phyloP scores from a whole-genome alignment of 1,140 invertebrate genomes.

The Drosophila willistoni region DNA sequence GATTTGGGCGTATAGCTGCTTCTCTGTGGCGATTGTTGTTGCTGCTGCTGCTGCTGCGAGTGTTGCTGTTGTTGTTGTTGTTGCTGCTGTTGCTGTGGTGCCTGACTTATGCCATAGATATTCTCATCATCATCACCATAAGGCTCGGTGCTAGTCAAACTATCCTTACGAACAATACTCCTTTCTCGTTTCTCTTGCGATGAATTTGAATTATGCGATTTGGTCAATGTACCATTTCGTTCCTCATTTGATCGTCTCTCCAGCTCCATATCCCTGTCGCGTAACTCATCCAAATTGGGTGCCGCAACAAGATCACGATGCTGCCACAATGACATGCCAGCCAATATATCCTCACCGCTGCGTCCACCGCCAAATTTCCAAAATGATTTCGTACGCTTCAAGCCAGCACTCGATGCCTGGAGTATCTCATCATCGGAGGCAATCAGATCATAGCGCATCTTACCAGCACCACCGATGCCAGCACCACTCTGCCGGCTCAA shows the following conservation, averaged over 20 bases:
- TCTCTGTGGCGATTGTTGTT: conserved; percentile 45
- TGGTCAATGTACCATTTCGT: conserved; percentile 63
- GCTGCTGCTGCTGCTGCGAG: conserved; percentile 29
- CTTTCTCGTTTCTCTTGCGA: conserved; percentile 68
- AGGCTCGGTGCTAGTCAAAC: conserved; percentile 72
- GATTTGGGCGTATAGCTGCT: conserved; percentile 78
- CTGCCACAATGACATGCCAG: conserved; percentile 93
- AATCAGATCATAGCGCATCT: conserved; percentile 84
- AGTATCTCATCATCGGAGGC: conserved; percentile 80
- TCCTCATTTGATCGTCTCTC: conserved; percentile 83
- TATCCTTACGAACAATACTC: conserved; percentile 62
- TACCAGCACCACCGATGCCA: conserved; percentile 46
- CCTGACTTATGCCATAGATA: conserved; percentile 72
- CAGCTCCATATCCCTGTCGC: conserved; percentile 61
- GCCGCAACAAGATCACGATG: conserved; percentile 90
- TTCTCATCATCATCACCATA: conserved; percentile 80
- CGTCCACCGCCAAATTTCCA: conserved; percentile 89
- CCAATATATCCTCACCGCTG: conserved; percentile 87
- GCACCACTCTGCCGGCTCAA: conserved; percentile 55
- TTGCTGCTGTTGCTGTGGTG: conserved; percentile 41
- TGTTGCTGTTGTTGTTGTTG: conserved; percentile 49
- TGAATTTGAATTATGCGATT: conserved; percentile 73
- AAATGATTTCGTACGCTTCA: conserved; percentile 92
- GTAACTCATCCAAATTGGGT: conserved; percentile 83
- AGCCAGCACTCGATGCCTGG: conserved; percentile 79